Conservation (phyloP, 2,888 invertebrate genomes). For the Spatulosminthurus flaviceps region DNA sequence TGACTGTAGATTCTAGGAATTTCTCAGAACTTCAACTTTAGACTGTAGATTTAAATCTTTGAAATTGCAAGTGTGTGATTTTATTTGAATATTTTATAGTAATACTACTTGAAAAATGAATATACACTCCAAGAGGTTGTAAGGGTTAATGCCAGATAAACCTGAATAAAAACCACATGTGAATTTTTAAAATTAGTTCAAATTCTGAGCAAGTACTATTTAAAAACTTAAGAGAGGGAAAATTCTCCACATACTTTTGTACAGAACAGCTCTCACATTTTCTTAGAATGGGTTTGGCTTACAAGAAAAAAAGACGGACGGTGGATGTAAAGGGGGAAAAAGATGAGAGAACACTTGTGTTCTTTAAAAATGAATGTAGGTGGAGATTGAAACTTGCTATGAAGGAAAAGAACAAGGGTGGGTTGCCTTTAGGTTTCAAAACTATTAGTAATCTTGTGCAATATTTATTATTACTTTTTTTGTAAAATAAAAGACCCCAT, state of each 20-base stretch:
- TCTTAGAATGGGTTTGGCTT: conserved; percentile 37
- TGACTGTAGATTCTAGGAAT: too few relatives aligned
- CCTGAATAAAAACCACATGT: too few relatives aligned
- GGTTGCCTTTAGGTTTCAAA: neutral
- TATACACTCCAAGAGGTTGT: too few relatives aligned
- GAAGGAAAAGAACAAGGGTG: conserved; percentile 18
- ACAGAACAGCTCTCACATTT: neutral
- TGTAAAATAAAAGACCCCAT: conserved; percentile 8
- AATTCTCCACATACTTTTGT: neutral
- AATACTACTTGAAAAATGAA: too few relatives aligned
- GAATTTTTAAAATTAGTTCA: too few relatives aligned
- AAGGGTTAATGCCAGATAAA: too few relatives aligned
- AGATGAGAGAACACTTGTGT: conserved; percentile 22
- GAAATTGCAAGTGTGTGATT: too few relatives aligned
- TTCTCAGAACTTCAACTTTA: too few relatives aligned
- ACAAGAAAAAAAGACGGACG: neutral
- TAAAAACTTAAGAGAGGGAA: neutral
- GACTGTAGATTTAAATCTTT: too few relatives aligned
- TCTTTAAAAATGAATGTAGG: conserved; percentile 22
- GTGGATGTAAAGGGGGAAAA: neutral
- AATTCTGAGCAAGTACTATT: too few relatives aligned
- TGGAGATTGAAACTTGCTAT: conserved; percentile 27
- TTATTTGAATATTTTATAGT: too few relatives aligned
- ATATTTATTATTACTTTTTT: too few relatives aligned
- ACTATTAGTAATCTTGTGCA: neutral